Base-by-base conservation (phyloP, 2,113 vertebrate genomes). In the Phyllostomus discolor region DNA sequence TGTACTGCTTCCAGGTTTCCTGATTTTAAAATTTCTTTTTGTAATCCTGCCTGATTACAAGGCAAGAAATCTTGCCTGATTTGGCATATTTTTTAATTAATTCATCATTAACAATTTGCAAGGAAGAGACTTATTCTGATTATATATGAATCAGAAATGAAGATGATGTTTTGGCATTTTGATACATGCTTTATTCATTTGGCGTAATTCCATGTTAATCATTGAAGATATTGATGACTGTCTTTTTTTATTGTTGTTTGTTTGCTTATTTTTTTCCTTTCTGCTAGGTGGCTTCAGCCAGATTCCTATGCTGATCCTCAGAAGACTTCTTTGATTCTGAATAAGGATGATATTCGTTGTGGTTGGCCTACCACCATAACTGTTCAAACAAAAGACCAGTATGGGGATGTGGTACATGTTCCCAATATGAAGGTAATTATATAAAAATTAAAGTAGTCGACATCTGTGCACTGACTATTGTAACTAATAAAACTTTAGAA, bases 251-350 rank as follows among this genome's bases (percentile, higher is more conserved):
- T 75, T 50, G 59, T 62, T 31, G 26, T 95, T 95, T 88, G 4
- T 62, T 86, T 85, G 7, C 70, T 46, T 94, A 15, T 62, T 52
- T 75, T 75, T 72, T 90, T 85, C 24, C 43, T 78, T 95, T 35
- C 5, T 97, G 1, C 59, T 93, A 99, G 99, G 97, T 99, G 99
- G 99, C 99, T 99, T 95, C 99, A 99, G 97, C 99, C 99, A 78
- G 99, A 99, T 95, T 99, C 99, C 0, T 99, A 99, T 62, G 99
- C 99, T 87, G 99, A 99, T 98, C 99, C 99, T 95, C 99, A 99
- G 93, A 99, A 99, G 97, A 99, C 99, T 5, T 99, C 99, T 31
- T 67, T 99, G 98, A 99, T 99, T 95, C 98, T 99, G 46, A 99
- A 99, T 98, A 99, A 99, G 98, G 99, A 99, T 95, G 99, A 99